Percentiles rank a stretch among this genome's conserved stretches.
Evolutionary conservation across 2,113 vertebrate species (phyloP).

Genomic region (Cottus gobio): DNA sequence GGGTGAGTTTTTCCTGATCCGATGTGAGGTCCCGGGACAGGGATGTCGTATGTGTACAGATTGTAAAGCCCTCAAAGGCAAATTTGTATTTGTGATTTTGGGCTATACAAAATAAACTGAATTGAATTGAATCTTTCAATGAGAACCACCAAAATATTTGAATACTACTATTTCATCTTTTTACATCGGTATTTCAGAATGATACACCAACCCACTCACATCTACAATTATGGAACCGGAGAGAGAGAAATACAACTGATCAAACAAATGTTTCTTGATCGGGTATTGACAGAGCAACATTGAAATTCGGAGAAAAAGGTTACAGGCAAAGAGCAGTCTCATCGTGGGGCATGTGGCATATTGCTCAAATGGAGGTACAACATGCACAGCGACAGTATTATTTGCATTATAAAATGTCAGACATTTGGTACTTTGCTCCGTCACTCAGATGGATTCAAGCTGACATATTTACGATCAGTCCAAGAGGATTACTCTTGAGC

Average conservation of each 20-base stretch:
- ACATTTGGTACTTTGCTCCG: constrained; percentile 50
- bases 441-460: constrained; percentile 34
- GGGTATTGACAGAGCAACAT: not conserved
- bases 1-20: too few relatives aligned
- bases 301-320: constrained; percentile 58
- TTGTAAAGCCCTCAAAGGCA: too few relatives aligned
- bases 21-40: too few relatives aligned
- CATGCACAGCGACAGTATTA: constrained; percentile 43
- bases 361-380: constrained; percentile 48
- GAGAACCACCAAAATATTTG: not conserved
- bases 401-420: constrained; percentile 79
- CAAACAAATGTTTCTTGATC: constrained; percentile 14
- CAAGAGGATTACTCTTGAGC: constrained; percentile 36
- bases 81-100: too few relatives aligned
- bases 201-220: not conserved
- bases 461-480: constrained; percentile 49
- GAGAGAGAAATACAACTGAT: not conserved
- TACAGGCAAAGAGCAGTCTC: constrained; percentile 57
- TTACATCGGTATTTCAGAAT: not conserved
- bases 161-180: not conserved
- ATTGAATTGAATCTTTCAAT: too few relatives aligned
- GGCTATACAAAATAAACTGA: too few relatives aligned
- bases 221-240: not conserved
- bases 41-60: too few relatives aligned
- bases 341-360: constrained; percentile 50